Evolutionary conservation across 2,797 vertebrate species (phyloP), one percentile per base, ranked within the genome.

Genomic region (Centropyge bicolor): DNA sequence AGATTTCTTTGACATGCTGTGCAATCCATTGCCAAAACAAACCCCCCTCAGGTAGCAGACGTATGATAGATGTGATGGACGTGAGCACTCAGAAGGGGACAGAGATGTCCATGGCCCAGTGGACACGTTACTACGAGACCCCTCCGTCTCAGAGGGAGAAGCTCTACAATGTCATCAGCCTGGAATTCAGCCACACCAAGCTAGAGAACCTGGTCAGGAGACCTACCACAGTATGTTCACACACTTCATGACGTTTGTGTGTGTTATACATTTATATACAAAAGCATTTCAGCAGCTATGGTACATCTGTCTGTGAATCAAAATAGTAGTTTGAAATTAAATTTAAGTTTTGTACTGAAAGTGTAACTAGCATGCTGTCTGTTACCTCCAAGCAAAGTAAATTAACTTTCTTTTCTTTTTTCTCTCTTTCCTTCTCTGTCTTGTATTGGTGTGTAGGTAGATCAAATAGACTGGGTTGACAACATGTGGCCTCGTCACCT

Each of bases 101-200:
- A 0, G 98, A 99, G 93, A 99, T 99, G 98, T 99, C 98, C 67
- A 99, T 99, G 98, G 96, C 97, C 0, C 98, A 99, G 91, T 99
- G 98, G 98, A 96, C 96, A 1, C 96, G 97, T 52, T 99, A 99
- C 93, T 99, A 97, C 0, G 98, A 99, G 89, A 99, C 97, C 0
- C 97, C 97, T 0, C 96, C 96, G 4, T 93, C 95, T 3, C 97
- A 98, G 81, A 91, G 98, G 83, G 97, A 99, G 74, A 99, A 97
- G 52, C 96, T 99, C 3, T 99, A 99, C 89, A 99, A 99, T 0
- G 98, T 99, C 73, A 99, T 99, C 94, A 99, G 98, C 89, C 93
- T 99, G 87, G 98, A 99, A 92, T 99, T 99, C 88, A 99, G 98
- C 91, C 98, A 99, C 94, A 99, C 98, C 63, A 97, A 97, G 71